Base-by-base conservation (phyloP, 2,113 vertebrate genomes). In the Pollimyrus isidori region DNA sequence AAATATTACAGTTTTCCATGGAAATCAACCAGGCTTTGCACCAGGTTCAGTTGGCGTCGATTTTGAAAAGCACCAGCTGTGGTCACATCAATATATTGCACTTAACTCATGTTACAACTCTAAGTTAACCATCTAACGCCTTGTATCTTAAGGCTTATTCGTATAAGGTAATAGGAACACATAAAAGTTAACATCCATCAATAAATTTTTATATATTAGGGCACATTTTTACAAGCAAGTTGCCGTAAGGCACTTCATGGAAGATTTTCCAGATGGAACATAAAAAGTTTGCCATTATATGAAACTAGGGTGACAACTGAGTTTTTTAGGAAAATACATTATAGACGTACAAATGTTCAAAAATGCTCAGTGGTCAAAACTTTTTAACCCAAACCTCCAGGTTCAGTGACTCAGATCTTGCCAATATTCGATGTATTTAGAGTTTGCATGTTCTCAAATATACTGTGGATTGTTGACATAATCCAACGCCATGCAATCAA, bases 151-250 rank as follows among this genome's bases (percentile, higher is more conserved):
- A 80, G 35, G 73, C 73, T 42, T 80, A 42, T 80, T 80, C 73
- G 17, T 35, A 17, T 80, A 80, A 80, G 73, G 73, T 80, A 42
- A 80, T 80, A 80, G 35, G 73, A 80, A 80, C 35, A 80, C 73
- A 42, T 80, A 80, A 80, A 80, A 80, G 73, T 39, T 35, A 80
- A 80, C 73, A 80, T 80, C 73, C 73, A 42, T 42, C 73, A 42
- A 80, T 80, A 80, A 80, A 42, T 42, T 80, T 80, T 80, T 80
- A 80, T 80, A 80, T 80, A 80, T 39, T 80, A 80, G 73, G 73
- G 35, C 73, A 80, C 35, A 42, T 80, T 80, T 80, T 80, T 42
- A 80, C 73, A 39, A 39, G 73, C 35, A 80, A 80, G 73, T 80
- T 80, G 15, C 73, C 1, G 15, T 42, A 39, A 80, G 17, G 73